Evolutionary conservation across 2,797 vertebrate genomes (phyloP), one percentile per base, ranked within the genome.

Genomic region (Rachycentron canadum): DNA sequence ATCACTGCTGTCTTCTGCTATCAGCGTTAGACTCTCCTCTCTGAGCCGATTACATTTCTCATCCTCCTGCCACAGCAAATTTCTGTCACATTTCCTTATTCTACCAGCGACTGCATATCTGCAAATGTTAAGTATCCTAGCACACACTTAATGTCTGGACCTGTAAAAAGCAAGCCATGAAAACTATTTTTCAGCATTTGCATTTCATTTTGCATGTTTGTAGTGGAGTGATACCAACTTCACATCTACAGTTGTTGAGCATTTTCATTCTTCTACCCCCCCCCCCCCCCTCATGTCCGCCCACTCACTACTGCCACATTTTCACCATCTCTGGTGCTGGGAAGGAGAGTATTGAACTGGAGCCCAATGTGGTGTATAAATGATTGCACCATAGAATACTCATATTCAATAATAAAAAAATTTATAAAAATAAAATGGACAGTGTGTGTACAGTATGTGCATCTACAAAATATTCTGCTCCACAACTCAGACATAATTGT

Each of bases 21-120:
- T 91, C 88, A 90, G 86, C 1, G 66, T 90, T 72, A 82, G 55
- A 56, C 64, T 79, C 76, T 81, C 67, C 61, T 75, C 70, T 77
- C 76, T 85, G 85, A 89, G 86, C 82, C 36, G 70, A 88, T 90
- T 83, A 81, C 61, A 14, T 69, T 75, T 83, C 85, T 78, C 87
- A 36, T 83, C 85, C 76, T 84, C 73, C 76, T 84, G 83, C 67
- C 85, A 59, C 71, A 55, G 66, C 69, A 74, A 71, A 82, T 79
- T 77, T 43, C 57, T 47, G 16, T 78, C 83, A 87, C 79, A 82
- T 77, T 75, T 76, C 40, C 28, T 28, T 11, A 61, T 14, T 14
- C 67, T 19, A 9, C 55, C 69, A 55, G 12, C 16, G 69, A 63
- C 11, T 64, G 41, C 49, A 58, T 49, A 36, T 57, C 41, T 79